These are phyloP conservation scores for Orchesella flavescens DNA, from an alignment of 2,888 invertebrate species.

Conservation along the genomic window DNA sequence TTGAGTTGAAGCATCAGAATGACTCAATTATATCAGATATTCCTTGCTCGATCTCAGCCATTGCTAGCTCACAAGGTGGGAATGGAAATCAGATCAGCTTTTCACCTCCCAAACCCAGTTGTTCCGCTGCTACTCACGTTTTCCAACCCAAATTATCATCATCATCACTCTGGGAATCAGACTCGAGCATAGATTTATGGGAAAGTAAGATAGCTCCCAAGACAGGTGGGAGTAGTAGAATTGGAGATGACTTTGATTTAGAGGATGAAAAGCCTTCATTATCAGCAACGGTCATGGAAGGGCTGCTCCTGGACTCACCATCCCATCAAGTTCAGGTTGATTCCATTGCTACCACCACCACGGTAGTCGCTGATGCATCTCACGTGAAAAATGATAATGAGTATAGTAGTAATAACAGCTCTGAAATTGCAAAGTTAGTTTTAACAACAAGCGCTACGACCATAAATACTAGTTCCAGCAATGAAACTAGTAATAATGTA, in stretches of 20 bases:
- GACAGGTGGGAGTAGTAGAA: not conserved
- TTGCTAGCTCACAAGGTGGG: not conserved
- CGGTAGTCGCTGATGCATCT: not conserved
- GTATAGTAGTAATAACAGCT: not conserved
- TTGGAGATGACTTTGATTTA: not conserved
- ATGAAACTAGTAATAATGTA: constrained; percentile 4
- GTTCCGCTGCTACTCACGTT: not conserved
- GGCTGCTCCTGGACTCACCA: not conserved
- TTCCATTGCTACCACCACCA: not conserved
- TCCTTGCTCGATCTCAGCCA: not conserved
- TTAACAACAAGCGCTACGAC: constrained; percentile 27
- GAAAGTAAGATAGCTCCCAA: constrained; percentile 30
- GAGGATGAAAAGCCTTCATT: constrained; percentile 3
- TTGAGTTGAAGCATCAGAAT: constrained; percentile 14
- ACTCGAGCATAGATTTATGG: constrained; percentile 36
- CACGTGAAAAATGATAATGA: not conserved
- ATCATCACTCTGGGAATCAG: constrained; percentile 39
- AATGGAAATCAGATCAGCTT: constrained; percentile 57
- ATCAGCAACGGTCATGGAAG: no score
- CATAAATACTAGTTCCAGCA: constrained; percentile 12
- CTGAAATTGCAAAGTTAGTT: constrained; percentile 21
- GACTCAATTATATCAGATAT: constrained; percentile 40
- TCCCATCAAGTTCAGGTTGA: not conserved
- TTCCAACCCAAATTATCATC: constrained; percentile 3
- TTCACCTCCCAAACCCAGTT: constrained; percentile 22